Evolutionary conservation across 2,888 invertebrate genomes (phyloP), one percentile per base, ranked within the genome.

Genomic region (Diloba caeruleocephala): DNA sequence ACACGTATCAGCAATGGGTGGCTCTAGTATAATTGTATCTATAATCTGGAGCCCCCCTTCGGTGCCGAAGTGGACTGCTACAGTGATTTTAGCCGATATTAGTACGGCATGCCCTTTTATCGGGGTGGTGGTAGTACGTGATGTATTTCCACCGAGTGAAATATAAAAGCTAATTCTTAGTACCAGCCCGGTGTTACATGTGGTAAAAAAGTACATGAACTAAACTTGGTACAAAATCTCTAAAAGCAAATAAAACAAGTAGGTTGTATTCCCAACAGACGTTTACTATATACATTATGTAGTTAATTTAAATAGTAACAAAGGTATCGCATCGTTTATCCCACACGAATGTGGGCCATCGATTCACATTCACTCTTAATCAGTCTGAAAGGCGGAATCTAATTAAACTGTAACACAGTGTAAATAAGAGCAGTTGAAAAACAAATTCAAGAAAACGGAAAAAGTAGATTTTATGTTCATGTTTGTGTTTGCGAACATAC

Each of bases 311-410:
- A 66, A 66, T 45, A 46, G 51, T 52, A 54, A 49, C 53, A 66
- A 41, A 57, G 26, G 39, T 42, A 51, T 70, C 50, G 48, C 25
- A 29, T 51, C 37, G 33, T 53, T 59, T 46, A 68, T 49, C 34
- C 43, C 15, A 37, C 32, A 53, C 37, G 33, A 68, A 71, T 71
- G 70, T 71, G 33, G 60, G 53, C 51, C 57, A 71, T 63, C 63
- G 63, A 67, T 64, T 61, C 50, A 49, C 63, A 55, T 70, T 56
- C 52, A 55, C 63, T 59, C 57, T 66, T 63, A 68, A 71, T 71
- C 59, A 68, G 61, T 41, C 50, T 58, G 65, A 63, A 72, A 72
- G 71, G 57, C 49, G 60, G 53, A 65, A 69, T 72, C 61, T 50
- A 69, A 69, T 69, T 63, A 72, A 66, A 55, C 51, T 53, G 31